Evolutionary conservation across 2,797 vertebrate genomes (phyloP).

Genomic region (Falco columbarius): DNA sequence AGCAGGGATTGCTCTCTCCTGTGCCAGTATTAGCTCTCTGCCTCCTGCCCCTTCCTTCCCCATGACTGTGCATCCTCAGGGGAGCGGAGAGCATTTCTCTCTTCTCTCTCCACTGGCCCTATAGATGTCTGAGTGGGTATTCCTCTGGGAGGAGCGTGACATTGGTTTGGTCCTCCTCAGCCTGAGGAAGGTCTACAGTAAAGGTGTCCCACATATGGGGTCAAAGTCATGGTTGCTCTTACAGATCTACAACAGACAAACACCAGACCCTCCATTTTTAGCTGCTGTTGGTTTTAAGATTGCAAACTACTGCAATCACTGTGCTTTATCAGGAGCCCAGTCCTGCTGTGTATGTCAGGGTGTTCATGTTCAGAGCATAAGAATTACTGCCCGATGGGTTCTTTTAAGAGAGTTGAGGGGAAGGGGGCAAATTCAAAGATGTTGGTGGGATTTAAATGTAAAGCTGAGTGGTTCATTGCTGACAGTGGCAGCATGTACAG

Average conservation of each 20-base stretch:
- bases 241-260: neutral
- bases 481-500: neutral
- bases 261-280: neutral
- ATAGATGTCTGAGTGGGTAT: neutral
- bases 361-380: neutral
- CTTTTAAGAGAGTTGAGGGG: neutral
- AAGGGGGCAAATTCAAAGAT: neutral
- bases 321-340: neutral
- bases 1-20: neutral
- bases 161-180: neutral
- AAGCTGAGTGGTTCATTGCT: neutral
- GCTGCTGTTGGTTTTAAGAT: neutral
- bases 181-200: neutral
- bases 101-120: neutral
- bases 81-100: accelerated
- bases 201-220: neutral
- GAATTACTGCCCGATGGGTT: neutral
- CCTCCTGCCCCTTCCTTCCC: neutral
- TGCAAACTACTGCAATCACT: neutral
- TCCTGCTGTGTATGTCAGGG: neutral
- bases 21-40: neutral
- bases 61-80: neutral
- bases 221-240: neutral
- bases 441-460: neutral
- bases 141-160: neutral